Percentiles rank a stretch among this genome's conserved stretches.
These are phyloP conservation scores for Trichoplusia ni DNA, from an alignment of 1,140 invertebrate species.

Conservation along the genomic window DNA sequence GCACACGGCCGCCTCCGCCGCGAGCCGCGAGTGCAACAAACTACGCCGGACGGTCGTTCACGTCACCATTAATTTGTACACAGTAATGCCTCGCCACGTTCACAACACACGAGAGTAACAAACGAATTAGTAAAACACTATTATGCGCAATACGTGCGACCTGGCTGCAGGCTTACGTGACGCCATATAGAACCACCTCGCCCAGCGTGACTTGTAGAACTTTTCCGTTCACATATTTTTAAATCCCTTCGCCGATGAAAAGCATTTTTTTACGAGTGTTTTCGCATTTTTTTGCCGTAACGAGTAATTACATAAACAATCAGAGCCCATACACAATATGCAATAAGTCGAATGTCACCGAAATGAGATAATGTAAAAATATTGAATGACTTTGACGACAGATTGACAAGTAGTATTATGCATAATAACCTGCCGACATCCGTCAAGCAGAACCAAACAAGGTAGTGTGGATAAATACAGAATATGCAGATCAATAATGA, in stretches of 20 bases:
- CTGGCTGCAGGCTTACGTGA: not conserved
- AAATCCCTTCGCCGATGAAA: no score
- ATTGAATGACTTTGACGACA: not conserved
- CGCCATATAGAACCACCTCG: not conserved
- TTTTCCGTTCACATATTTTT: not conserved
- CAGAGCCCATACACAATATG: no score
- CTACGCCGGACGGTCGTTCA: slow-evolving; percentile 48
- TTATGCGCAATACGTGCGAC: not conserved
- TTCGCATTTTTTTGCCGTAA: no score
- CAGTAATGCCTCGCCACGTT: slow-evolving; percentile 4
- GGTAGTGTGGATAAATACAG: slow-evolving; percentile 53
- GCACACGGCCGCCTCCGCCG: slow-evolving; percentile 39
- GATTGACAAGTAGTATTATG: slow-evolving; percentile 9
- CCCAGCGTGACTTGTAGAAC: not conserved
- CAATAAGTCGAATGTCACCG: not conserved
- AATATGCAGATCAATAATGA: slow-evolving; percentile 58
- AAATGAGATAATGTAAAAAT: slow-evolving; percentile 1
- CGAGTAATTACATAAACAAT: no score
- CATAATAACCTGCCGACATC: not conserved
- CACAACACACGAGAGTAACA: not conserved
- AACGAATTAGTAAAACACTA: slow-evolving; percentile 5
- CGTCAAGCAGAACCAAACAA: slow-evolving; percentile 41
- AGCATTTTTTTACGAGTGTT: no score
- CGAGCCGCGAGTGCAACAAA: slow-evolving; percentile 59
- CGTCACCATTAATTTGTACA: slow-evolving; percentile 48